These are phyloP conservation scores for Desoria tigrina DNA, from an alignment of 2,888 invertebrate species.

Conservation along the genomic window DNA sequence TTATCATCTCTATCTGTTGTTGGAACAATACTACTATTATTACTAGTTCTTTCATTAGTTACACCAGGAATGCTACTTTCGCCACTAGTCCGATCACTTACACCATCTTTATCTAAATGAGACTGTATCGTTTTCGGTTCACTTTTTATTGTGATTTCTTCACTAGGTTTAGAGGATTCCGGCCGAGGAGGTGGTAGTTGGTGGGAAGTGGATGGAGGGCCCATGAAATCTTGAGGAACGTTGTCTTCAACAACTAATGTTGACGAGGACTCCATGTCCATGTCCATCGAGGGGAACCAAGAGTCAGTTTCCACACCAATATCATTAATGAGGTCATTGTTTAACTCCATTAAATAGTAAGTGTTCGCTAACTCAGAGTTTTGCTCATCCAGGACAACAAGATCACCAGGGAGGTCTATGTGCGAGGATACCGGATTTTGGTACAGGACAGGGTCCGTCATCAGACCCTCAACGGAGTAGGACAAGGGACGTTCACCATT, in stretches of 20 bases:
- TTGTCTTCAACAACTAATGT: background rate
- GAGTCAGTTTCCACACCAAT: constrained; percentile 22
- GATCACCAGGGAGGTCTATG: constrained; percentile 30
- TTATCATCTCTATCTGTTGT: constrained; percentile 48
- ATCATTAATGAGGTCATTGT: constrained; percentile 12
- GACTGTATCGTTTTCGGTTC: constrained; percentile 15
- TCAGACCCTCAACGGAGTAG: constrained; percentile 41
- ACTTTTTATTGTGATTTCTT: constrained; percentile 45
- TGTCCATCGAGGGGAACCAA: constrained; percentile 40
- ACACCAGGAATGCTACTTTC: too few species aligned
- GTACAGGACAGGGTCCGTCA: constrained; percentile 41
- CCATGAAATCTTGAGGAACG: background rate
- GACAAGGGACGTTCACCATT: constrained; percentile 44
- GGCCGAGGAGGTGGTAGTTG: too few species aligned
- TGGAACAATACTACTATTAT: too few species aligned
- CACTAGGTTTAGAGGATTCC: constrained; percentile 14
- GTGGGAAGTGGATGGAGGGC: background rate
- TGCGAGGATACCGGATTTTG: constrained; percentile 37
- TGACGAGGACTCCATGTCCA: constrained; percentile 14
- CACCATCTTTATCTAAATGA: background rate
- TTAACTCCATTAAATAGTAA: constrained; percentile 36
- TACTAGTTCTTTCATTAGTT: too few species aligned
- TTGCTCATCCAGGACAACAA: constrained; percentile 46
- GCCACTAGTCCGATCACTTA: too few species aligned
- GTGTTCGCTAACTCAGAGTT: constrained; percentile 46